Conservation (phyloP, 1,140 invertebrate genomes). For the Bombus cullumanus region DNA sequence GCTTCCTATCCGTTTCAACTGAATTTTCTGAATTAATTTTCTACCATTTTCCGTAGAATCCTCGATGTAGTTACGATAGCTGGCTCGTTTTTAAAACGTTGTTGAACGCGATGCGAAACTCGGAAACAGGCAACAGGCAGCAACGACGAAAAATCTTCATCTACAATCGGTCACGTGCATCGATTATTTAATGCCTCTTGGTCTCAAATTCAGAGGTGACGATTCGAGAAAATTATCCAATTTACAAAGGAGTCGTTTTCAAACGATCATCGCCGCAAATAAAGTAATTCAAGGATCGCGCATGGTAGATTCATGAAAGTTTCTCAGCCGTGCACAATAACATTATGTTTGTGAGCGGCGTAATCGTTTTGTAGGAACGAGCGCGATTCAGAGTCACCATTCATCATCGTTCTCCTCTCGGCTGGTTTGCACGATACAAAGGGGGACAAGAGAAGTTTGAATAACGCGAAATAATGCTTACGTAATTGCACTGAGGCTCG, state of each 20-base stretch:
- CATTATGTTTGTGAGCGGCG: not conserved
- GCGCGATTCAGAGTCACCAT: not conserved
- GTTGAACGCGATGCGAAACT: too few species aligned
- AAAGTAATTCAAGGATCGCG: not conserved
- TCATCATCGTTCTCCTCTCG: not conserved
- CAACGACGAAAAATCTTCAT: too few species aligned
- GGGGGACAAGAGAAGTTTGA: not conserved
- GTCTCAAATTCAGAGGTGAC: not conserved
- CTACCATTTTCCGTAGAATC: too few species aligned
- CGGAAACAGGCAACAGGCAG: too few species aligned
- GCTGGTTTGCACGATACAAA: constrained; percentile 14
- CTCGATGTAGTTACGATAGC: too few species aligned
- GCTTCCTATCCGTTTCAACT: not conserved
- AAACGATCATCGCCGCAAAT: not conserved
- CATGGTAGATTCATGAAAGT: not conserved
- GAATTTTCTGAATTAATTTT: not conserved
- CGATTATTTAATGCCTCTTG: not conserved
- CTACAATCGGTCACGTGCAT: too few species aligned
- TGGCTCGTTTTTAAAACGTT: too few species aligned
- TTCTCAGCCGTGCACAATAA: not conserved
- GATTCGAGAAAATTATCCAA: not conserved
- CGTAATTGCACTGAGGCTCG: not conserved
- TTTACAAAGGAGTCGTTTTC: not conserved
- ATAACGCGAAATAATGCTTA: constrained; percentile 12
- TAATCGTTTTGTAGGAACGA: not conserved